These are phyloP conservation scores for Etheostoma nigrum DNA, from an alignment of 2,797 vertebrate species.

Conservation along the genomic window DNA sequence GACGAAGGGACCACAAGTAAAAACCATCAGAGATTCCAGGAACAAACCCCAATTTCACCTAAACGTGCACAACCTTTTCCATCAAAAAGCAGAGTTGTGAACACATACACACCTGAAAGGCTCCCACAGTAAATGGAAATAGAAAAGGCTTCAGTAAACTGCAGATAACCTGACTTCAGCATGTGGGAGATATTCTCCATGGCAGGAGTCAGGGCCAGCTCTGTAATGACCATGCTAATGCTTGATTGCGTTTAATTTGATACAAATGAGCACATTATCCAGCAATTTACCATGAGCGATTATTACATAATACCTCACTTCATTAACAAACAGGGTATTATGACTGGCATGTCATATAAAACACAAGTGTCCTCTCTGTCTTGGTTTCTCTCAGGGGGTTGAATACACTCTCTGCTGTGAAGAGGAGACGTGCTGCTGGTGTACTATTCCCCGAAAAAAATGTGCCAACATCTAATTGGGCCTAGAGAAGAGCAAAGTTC, in stretches of 20 bases:
- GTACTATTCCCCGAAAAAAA: slow-evolving; percentile 52
- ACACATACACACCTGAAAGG: slow-evolving; percentile 43
- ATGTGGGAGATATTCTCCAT: slow-evolving; percentile 69
- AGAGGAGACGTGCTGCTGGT: slow-evolving; percentile 43
- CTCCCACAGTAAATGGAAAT: slow-evolving; percentile 18
- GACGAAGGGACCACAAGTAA: slow-evolving; percentile 32
- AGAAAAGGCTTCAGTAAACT: slow-evolving; percentile 40
- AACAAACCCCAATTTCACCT: slow-evolving; percentile 23
- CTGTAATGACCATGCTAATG: slow-evolving; percentile 62
- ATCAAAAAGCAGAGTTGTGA: slow-evolving; percentile 16
- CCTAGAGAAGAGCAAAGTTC: slow-evolving; percentile 64
- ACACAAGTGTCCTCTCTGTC: slow-evolving; percentile 30
- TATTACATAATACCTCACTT: slow-evolving; percentile 61
- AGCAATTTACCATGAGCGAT: slow-evolving; percentile 66
- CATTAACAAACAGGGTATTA: slow-evolving; percentile 48
- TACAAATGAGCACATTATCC: slow-evolving; percentile 73
- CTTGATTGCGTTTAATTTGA: slow-evolving; percentile 71
- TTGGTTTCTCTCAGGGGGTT: slow-evolving; percentile 23
- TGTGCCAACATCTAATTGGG: slow-evolving; percentile 73
- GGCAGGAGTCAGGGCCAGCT: slow-evolving; percentile 44
- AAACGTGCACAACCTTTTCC: slow-evolving; percentile 10
- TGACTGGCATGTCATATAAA: slow-evolving; percentile 55
- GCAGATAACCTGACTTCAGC: slow-evolving; percentile 54
- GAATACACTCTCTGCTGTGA: slow-evolving; percentile 8
- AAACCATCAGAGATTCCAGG: slow-evolving; percentile 40